Conservation (phyloP, 2,888 invertebrate genomes). For the Nemotelus pantherinus region DNA sequence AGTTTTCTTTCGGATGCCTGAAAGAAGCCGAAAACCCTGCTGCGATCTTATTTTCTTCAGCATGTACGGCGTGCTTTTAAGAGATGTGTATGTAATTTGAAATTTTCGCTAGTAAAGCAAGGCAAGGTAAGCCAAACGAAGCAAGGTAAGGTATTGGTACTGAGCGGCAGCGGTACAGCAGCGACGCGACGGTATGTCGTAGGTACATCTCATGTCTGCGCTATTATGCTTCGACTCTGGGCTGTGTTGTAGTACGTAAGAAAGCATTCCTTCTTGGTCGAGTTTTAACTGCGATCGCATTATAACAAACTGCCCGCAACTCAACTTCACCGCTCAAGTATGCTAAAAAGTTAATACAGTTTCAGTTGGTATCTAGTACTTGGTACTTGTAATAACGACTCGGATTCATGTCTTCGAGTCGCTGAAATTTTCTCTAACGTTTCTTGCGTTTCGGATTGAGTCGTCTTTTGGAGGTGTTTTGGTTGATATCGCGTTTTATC, state of each 20-base stretch:
- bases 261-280: conserved; percentile 51
- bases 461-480: conserved; percentile 17
- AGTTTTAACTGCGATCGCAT: conserved; percentile 51
- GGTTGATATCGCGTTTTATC: conserved; percentile 19
- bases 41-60: conserved; percentile 29
- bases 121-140: conserved; percentile 16
- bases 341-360: conserved; percentile 54
- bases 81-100: conserved; percentile 35
- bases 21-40: background rate
- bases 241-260: conserved; percentile 41
- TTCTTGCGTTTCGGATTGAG: background rate
- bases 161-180: conserved; percentile 28
- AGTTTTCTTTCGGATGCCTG: background rate
- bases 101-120: conserved; percentile 4
- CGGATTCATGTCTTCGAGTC: conserved; percentile 37
- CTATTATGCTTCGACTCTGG: conserved; percentile 36
- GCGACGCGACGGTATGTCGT: conserved; percentile 32
- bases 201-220: conserved; percentile 37
- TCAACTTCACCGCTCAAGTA: conserved; percentile 49
- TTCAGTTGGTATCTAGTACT: conserved; percentile 55
- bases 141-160: conserved; percentile 17
- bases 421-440: conserved; percentile 19
- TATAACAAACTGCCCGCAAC: conserved; percentile 53
- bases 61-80: conserved; percentile 31
- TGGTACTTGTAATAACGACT: conserved; percentile 52